Conservation (phyloP, 1,140 invertebrate genomes). For the Samia ricini region DNA sequence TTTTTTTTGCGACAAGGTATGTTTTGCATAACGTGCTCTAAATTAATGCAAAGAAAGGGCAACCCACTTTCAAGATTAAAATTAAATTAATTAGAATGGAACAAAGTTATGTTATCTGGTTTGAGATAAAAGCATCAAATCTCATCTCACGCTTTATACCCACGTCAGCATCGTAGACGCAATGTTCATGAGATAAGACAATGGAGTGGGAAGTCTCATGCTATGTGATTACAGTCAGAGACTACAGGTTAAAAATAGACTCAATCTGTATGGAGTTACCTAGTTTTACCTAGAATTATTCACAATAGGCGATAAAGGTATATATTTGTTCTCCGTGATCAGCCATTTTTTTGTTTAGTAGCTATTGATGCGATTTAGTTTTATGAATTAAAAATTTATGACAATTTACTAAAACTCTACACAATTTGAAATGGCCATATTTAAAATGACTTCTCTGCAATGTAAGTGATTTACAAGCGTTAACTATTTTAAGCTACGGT, state of each 20-base stretch:
- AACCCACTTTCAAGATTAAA: conserved; percentile 19
- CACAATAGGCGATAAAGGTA: no score
- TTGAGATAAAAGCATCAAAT: conserved; percentile 17
- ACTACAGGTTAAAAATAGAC: conserved; percentile 23
- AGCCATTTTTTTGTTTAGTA: no score
- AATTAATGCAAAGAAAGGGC: conserved; percentile 4
- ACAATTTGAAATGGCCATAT: no score
- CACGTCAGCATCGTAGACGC: conserved; percentile 14
- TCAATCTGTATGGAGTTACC: no score
- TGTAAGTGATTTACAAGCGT: neutral
- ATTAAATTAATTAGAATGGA: conserved; percentile 27
- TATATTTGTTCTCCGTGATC: no score
- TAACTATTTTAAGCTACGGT: neutral
- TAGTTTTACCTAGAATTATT: no score
- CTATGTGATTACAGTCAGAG: conserved; percentile 23
- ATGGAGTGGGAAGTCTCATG: conserved; percentile 50
- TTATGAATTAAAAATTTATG: no score
- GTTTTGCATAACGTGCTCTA: neutral
- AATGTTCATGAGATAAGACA: conserved; percentile 20
- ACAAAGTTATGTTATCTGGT: conserved; percentile 24
- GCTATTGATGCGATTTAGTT: no score
- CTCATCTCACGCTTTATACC: conserved; percentile 20
- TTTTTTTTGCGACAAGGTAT: neutral
- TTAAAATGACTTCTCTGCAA: no score
- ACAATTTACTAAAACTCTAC: no score